Evolutionary conservation across 2,797 vertebrate species (phyloP).

Genomic region (Benthosema pterotum): DNA sequence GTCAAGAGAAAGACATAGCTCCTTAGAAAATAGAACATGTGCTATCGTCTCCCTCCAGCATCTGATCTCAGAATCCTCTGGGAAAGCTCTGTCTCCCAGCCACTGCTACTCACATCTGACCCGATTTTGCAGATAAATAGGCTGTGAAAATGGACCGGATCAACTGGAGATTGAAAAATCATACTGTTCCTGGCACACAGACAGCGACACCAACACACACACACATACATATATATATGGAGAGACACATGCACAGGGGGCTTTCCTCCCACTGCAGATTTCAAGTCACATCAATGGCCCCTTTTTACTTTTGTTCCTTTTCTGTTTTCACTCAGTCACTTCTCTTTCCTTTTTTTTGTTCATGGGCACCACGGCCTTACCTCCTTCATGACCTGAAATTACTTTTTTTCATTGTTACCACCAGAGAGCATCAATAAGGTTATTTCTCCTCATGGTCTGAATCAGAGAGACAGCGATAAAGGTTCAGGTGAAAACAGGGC

Average conservation of each 20-base stretch:
- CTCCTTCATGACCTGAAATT: constrained; percentile 53
- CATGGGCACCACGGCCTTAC: constrained; percentile 26
- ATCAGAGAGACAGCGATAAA: constrained; percentile 19
- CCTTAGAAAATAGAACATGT: constrained; percentile 26
- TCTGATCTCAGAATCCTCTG: constrained; percentile 40
- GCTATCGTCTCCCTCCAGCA: constrained; percentile 31
- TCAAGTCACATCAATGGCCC: constrained; percentile 13
- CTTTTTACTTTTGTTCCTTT: constrained; percentile 39
- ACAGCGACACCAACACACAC: not conserved
- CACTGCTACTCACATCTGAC: constrained; percentile 46
- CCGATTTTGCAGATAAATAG: constrained; percentile 59
- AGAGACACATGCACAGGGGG: too few relatives aligned
- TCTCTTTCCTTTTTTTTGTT: constrained; percentile 20
- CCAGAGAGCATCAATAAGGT: constrained; percentile 29
- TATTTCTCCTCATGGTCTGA: constrained; percentile 23
- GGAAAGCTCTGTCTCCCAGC: constrained; percentile 35
- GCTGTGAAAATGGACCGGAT: constrained; percentile 35
- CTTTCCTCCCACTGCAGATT: constrained; percentile 11
- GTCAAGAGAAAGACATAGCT: constrained; percentile 8
- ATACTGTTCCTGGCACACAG: constrained; percentile 19
- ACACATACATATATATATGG: too few relatives aligned
- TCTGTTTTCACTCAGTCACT: constrained; percentile 27
- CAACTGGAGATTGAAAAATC: constrained; percentile 47
- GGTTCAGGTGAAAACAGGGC: constrained; percentile 21
- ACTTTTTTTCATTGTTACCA: constrained; percentile 40